Base-by-base conservation (phyloP, 2,113 vertebrate species). In the Nannospalax galili region DNA sequence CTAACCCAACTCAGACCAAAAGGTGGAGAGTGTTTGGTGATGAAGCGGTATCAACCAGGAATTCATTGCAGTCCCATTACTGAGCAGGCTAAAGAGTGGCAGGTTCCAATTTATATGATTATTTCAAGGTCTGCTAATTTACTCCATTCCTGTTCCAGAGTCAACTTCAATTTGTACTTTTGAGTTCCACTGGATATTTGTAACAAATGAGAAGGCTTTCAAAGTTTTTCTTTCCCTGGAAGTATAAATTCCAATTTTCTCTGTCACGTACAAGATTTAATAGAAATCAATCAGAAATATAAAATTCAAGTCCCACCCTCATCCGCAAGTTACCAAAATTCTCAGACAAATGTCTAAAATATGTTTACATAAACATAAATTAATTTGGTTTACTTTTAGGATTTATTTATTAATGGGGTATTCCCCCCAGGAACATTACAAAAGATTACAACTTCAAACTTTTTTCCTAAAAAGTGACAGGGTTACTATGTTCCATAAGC, bases 91-190 rank as follows among this genome's bases (percentile, higher is more conserved):
- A 20, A 35, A 73, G 30, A 88, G 11, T 48, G 45, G 14, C 37
- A 73, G 30, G 8, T 58, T 92, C n/a, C 67, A 77, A 45, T 91
- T 93, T 91, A 62, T 42, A 6, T 52, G 78, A 86, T 82, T 94
- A 93, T 94, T 91, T 95, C 67, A 84, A 74, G 20, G 79, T 88
- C 64, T 75, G 6, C 52, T 96, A 12, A 84, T 90, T 90, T 79
- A 67, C 78, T 69, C 89, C 52, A 69, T 48, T 42, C 22, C 19
- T 86, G 64, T 20, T 32, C 26, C 58, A 65, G n/a, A 93, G 37
- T 91, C 96, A 86, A 86, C 48, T 91, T 97, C 65, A 84, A 72
- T 93, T 93, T 94, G 86, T 92, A 64, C 32, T 69, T 96, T 87
- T 40, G 70, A 78, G 42, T 85, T 84, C n/a, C 3, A 77, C 22